These are phyloP conservation scores for Danio albolineatus DNA, from an alignment of 2,797 vertebrate species.

Conservation along the genomic window DNA sequence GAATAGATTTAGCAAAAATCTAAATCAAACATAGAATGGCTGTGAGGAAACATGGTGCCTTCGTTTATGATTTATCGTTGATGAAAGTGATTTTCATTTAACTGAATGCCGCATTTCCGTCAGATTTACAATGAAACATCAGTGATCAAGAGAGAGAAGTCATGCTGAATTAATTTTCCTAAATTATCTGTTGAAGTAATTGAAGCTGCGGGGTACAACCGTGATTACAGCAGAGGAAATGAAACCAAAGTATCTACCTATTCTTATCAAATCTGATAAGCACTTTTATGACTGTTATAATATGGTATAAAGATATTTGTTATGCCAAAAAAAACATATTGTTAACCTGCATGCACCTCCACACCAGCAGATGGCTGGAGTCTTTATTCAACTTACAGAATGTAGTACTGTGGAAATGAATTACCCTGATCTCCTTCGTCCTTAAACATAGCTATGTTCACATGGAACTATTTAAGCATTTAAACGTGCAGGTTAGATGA, in stretches of 20 bases:
- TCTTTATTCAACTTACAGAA: no score
- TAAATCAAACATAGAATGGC: neutral
- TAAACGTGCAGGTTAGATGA: no score
- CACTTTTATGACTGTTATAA: neutral
- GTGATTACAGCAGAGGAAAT: slow-evolving; percentile 8
- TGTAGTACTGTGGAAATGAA: no score
- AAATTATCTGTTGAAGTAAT: slow-evolving; percentile 21
- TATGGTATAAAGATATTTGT: neutral
- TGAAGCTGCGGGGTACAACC: neutral
- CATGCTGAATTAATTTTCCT: slow-evolving; percentile 19
- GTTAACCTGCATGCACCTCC: neutral
- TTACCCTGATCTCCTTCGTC: no score
- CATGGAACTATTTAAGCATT: no score
- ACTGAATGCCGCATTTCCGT: slow-evolving; percentile 1
- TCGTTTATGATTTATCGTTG: neutral
- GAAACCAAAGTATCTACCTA: slow-evolving; percentile 2
- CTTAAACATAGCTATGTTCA: no score
- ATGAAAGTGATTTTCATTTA: slow-evolving; percentile 5
- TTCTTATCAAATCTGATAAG: slow-evolving; percentile 1
- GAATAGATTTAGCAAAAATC: neutral
- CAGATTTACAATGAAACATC: neutral
- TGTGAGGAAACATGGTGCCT: neutral
- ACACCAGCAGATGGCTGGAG: no score
- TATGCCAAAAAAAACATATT: neutral
- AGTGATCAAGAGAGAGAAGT: slow-evolving; percentile 8